Evolutionary conservation across 2,888 invertebrate genomes (phyloP).

Genomic region (Cinara cedri): DNA sequence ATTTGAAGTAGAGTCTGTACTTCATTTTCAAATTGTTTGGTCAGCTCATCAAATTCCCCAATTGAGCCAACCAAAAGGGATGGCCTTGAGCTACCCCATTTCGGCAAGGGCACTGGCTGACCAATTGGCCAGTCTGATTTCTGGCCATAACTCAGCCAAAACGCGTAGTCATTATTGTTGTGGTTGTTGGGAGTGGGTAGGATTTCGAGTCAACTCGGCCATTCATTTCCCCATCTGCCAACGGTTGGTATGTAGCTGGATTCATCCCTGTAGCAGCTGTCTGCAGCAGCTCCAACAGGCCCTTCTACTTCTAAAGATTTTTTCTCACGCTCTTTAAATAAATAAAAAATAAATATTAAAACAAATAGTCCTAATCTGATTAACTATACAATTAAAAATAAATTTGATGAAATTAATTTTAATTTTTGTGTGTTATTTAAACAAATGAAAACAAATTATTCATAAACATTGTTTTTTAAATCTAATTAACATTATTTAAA

Average conservation of each 20-base stretch:
- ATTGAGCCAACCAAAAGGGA: conserved; percentile 66
- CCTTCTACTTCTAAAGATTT: conserved; percentile 60
- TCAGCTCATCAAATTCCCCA: conserved; percentile 79
- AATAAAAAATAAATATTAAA: conserved; percentile 1
- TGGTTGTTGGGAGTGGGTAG: conserved; percentile 38
- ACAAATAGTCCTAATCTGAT: background rate
- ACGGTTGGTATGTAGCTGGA: conserved; percentile 75
- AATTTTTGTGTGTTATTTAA: too few species aligned
- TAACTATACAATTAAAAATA: too few species aligned
- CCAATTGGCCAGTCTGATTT: conserved; percentile 70
- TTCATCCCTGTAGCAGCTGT: conserved; percentile 66
- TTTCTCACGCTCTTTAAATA: conserved; percentile 75
- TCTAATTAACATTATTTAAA: too few species aligned
- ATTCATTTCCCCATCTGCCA: conserved; percentile 90
- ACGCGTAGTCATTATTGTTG: conserved; percentile 34
- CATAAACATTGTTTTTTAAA: too few species aligned
- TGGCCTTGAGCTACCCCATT: conserved; percentile 68
- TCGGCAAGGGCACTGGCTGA: conserved; percentile 77
- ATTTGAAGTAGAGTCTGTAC: conserved; percentile 81
- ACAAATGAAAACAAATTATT: too few species aligned
- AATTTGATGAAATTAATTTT: too few species aligned
- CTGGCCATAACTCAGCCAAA: conserved; percentile 55
- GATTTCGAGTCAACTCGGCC: conserved; percentile 95
- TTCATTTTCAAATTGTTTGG: conserved; percentile 77
- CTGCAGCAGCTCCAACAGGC: conserved; percentile 56